Evolutionary conservation across 1,140 invertebrate species (phyloP), one percentile per base, ranked within the genome.

Genomic region (Triops longicaudatus): DNA sequence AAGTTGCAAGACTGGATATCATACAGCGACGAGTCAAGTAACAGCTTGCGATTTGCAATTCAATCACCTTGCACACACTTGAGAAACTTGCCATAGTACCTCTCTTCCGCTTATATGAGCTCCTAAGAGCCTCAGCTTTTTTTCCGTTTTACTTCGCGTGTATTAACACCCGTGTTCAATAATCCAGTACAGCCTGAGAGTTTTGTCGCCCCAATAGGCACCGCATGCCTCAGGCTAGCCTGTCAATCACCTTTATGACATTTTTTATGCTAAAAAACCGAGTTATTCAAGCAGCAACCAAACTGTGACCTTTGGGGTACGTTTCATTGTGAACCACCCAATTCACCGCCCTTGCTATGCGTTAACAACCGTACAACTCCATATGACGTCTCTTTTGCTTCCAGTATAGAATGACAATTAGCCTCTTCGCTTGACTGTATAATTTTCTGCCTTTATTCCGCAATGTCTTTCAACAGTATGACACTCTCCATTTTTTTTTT

Each of bases 61-160:
- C 50, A 63, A 63, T 63, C 50, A 63, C 50, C 50, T 63, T 63
- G 50, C 50, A 63, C 50, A 63, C 50, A 63, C 50, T 63, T 63
- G 50, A 63, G 50, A 63, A 63, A 63, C 50, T 63, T 63, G 50
- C 50, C 31, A 63, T 22, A 63, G 50, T 63, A 63, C 50, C 50
- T n/a, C 50, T 63, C 50, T 63, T 63, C 50, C 50, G 50, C 50
- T 63, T 63, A 63, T 63, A 63, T 17, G 50, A 63, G 50, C 50
- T 63, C 50, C 17, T 63, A 63, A 63, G 50, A 17, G 50, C 10
- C 22, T 22, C 50, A 2, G 2, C 31, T 37, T 37, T 37, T 7
- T 37, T 37, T 63, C 14, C 22, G 10, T 63, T 22, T 22, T 10
- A 63, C 50, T 14, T 63, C 10, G 17, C 50, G 50, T 17, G 17